These are phyloP conservation scores for Elaphurus davidianus DNA, from an alignment of 2,113 vertebrate species.

Conservation along the genomic window DNA sequence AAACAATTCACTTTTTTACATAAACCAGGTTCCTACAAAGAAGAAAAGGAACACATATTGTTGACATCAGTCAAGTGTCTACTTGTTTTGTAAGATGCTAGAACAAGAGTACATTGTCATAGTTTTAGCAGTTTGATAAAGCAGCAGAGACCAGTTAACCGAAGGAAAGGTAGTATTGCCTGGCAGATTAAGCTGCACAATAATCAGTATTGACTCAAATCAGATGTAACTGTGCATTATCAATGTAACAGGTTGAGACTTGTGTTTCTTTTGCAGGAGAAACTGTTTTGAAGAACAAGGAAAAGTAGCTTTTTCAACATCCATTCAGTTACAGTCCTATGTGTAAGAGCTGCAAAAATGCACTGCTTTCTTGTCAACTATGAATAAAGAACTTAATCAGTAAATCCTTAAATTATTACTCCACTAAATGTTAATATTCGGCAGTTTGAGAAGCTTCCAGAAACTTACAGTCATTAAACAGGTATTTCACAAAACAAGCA, in stretches of 20 bases:
- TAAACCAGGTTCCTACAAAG: background rate
- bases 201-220: conserved; percentile 19
- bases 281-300: conserved; percentile 52
- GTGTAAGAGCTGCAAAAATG: conserved; percentile 22
- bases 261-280: conserved; percentile 42
- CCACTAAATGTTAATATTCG: background rate
- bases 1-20: background rate
- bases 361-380: conserved; percentile 40
- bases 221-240: conserved; percentile 3
- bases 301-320: conserved; percentile 33
- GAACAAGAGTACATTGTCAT: background rate
- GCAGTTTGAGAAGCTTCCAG: background rate
- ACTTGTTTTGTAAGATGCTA: conserved; percentile 32
- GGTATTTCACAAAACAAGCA: background rate
- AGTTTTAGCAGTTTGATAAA: conserved; percentile 4
- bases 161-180: background rate
- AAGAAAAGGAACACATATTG: background rate
- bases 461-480: background rate
- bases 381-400: background rate
- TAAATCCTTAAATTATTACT: background rate
- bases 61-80: background rate
- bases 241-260: conserved; percentile 43
- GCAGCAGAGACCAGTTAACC: background rate
- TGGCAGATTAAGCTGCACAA: background rate
- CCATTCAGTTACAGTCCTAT: background rate